Evolutionary conservation across 1,140 invertebrate genomes (phyloP).

Genomic region (Halesus radiatus): DNA sequence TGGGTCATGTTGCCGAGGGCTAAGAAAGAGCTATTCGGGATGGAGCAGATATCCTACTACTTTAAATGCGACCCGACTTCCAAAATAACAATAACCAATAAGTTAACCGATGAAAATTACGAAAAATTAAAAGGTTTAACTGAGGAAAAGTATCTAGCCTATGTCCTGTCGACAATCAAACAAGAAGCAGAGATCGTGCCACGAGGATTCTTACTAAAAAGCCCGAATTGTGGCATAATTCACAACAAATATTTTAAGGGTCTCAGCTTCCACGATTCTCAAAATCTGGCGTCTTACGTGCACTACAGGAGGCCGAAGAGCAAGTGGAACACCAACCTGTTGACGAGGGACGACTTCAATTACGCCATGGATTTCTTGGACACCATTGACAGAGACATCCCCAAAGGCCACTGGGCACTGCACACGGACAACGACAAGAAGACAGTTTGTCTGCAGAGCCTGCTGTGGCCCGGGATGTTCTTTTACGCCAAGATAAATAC

Average conservation of each 20-base stretch:
- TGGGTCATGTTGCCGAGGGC: conserved; percentile 78
- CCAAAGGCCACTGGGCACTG: conserved; percentile 75
- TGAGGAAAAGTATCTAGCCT: conserved; percentile 82
- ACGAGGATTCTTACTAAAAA: conserved; percentile 79
- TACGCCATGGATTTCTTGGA: conserved; percentile 84
- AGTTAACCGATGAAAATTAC: conserved; percentile 63
- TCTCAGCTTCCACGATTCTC: conserved; percentile 72
- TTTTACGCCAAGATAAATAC: conserved; percentile 80
- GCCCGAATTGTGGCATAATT: conserved; percentile 74
- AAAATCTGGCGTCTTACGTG: conserved; percentile 76
- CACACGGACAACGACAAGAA: conserved; percentile 72
- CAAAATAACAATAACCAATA: conserved; percentile 61
- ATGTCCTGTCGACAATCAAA: conserved; percentile 77
- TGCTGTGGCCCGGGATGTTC: conserved; percentile 82
- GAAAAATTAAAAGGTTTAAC: conserved; percentile 71
- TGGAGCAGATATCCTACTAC: conserved; percentile 25
- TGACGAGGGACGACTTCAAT: conserved; percentile 81
- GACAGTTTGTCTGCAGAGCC: conserved; percentile 74
- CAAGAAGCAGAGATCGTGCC: conserved; percentile 79
- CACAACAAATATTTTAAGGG: conserved; percentile 80
- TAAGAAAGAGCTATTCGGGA: conserved; percentile 70
- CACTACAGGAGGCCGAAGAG: conserved; percentile 76
- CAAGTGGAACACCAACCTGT: conserved; percentile 80
- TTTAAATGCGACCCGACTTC: conserved; percentile 61
- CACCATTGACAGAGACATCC: conserved; percentile 77